Evolutionary conservation across 2,888 invertebrate genomes (phyloP).

Genomic region (Protophormia terraenovae): DNA sequence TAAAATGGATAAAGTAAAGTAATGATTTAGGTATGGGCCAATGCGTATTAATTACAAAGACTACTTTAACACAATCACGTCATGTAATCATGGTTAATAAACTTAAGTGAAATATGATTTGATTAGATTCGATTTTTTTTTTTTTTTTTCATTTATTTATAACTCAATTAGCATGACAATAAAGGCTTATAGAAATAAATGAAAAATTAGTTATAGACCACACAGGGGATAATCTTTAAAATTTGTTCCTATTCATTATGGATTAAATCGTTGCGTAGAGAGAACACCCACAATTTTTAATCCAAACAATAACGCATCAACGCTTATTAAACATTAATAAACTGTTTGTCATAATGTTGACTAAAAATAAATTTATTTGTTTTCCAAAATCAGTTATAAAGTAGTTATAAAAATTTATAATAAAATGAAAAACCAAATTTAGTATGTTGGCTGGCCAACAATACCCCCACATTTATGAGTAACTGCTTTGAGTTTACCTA

Average conservation of each 20-base stretch:
- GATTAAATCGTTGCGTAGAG: constrained; percentile 4
- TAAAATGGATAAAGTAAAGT: neutral
- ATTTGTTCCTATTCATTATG: constrained; percentile 9
- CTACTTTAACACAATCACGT: neutral
- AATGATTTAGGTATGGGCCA: constrained; percentile 37
- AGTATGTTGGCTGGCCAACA: constrained; percentile 28
- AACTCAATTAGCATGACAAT: constrained; percentile 40
- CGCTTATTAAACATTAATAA: constrained; percentile 67
- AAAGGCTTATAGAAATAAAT: neutral
- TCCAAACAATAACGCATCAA: constrained; percentile 47
- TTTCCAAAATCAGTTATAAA: constrained; percentile 17
- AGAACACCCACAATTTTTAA: constrained; percentile 51
- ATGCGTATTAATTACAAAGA: constrained; percentile 23
- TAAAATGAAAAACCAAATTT: constrained; percentile 13
- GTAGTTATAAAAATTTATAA: constrained; percentile 27
- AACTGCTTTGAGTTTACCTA: neutral
- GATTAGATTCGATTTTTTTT: neutral
- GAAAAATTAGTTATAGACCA: constrained; percentile 42
- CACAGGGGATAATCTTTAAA: constrained; percentile 43
- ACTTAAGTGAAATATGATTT: neutral
- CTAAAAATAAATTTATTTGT: constrained; percentile 11
- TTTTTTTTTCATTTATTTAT: neutral
- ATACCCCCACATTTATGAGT: constrained; percentile 41
- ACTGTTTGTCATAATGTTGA: constrained; percentile 39
- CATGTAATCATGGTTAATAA: constrained; percentile 4